phyloP scores from a whole-genome alignment of 2,113 vertebrate species.

The Urocolius indicus region DNA sequence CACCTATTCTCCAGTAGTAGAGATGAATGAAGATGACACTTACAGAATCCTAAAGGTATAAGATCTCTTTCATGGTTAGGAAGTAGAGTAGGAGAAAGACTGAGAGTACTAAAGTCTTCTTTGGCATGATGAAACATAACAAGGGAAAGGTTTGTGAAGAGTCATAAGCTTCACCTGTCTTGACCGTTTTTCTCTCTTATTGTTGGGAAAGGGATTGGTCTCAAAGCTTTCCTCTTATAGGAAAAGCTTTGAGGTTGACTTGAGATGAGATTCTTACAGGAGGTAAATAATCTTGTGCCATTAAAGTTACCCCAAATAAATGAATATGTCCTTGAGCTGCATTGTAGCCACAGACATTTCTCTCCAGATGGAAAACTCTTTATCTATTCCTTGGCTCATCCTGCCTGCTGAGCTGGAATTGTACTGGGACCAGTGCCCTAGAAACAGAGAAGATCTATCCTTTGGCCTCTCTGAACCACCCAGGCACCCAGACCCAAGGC shows the following conservation, averaged over 20 bases:
- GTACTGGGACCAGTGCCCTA: background rate
- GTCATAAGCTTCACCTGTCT: background rate
- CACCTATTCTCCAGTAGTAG: conserved; percentile 43
- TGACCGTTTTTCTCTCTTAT: background rate
- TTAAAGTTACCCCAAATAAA: background rate
- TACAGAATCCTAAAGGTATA: conserved; percentile 64
- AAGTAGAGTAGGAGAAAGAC: background rate
- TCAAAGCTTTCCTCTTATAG: background rate
- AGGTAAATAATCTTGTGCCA: background rate
- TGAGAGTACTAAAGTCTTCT: background rate
- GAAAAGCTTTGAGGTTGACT: background rate
- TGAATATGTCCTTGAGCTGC: background rate
- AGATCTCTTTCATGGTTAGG: background rate
- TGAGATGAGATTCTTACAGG: background rate
- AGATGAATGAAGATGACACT: background rate
- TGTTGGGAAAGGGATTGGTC: background rate
- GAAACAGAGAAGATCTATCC: background rate
- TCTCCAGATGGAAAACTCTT: background rate
- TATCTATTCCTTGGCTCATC: background rate
- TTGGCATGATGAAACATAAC: background rate
- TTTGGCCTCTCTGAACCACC: background rate
- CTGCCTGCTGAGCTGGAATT: background rate
- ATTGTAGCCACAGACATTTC: background rate
- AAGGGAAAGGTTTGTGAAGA: background rate
- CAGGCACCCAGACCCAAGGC: background rate